Conservation (phyloP, 35 echinoderm and acorn worm species). For the Apostichopus japonicus region DNA sequence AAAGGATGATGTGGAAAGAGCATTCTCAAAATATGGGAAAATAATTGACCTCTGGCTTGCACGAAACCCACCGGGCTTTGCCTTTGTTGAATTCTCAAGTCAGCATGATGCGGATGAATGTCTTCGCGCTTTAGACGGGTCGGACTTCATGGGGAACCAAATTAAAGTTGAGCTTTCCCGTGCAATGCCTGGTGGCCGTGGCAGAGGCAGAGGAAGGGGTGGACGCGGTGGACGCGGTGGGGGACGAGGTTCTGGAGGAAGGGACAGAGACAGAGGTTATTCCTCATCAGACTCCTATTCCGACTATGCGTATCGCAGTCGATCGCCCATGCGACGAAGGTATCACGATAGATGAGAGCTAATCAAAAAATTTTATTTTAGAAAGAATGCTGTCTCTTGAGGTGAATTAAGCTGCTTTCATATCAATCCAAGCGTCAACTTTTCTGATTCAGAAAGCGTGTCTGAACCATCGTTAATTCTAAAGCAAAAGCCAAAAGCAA, state of each 20-base stretch:
- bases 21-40: conserved; percentile 80
- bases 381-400: conserved; percentile 22
- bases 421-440: background rate
- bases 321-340: conserved; percentile 97
- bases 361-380: background rate
- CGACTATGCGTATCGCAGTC: conserved; percentile 89
- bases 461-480: background rate
- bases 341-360: conserved; percentile 72
- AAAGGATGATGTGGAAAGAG: conserved; percentile 80
- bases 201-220: conserved; percentile 78
- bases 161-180: conserved; percentile 95
- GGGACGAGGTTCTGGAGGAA: conserved; percentile 57
- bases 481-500: conserved; percentile 5
- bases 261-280: conserved; percentile 62
- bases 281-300: conserved; percentile 68
- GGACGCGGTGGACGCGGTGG: conserved; percentile 63
- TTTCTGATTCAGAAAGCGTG: background rate
- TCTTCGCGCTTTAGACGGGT: conserved; percentile 76
- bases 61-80: conserved; percentile 95
- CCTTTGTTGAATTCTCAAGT: conserved; percentile 87
- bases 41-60: conserved; percentile 93
- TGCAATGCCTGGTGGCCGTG: conserved; percentile 63
- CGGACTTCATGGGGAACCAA: conserved; percentile 61
- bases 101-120: conserved; percentile 79
- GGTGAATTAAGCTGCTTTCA: conserved; percentile 9